Evolutionary conservation across 2,797 vertebrate genomes (phyloP), one percentile per base, ranked within the genome.

Genomic region (Sebastiscus tertius): DNA sequence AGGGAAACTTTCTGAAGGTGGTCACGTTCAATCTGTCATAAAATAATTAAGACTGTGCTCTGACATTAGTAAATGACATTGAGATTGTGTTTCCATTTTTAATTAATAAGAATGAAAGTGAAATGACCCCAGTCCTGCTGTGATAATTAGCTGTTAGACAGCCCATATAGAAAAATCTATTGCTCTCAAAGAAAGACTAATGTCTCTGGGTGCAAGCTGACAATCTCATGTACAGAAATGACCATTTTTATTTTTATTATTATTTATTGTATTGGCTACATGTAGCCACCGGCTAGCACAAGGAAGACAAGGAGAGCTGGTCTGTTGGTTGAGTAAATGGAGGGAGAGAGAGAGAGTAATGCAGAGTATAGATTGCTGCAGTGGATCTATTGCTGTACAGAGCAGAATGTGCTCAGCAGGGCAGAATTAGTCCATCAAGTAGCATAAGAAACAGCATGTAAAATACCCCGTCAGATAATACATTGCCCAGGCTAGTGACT

Each of bases 341-440:
- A 75, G 74, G 64, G 62, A 61, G 10, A 73, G 77, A 68, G 67
- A 58, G 20, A 63, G 64, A 58, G 54, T 69, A 73, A 77, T 72
- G 72, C 54, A 84, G 60, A 31, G 42, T 80, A 83, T 77, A 61
- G 81, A 91, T 80, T 81, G 80, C 60, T 90, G 87, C 86, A 84
- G 81, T 81, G 86, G 83, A 82, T 79, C 70, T 84, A 79, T 82
- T 87, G 87, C 77, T 87, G 64, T 74, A 46, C 2, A 2, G 76
- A 88, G 88, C 87, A 88, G 83, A 89, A 87, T 80, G 72, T 77
- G 76, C 71, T 85, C 78, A 78, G 77, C 70, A 63, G 80, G 70
- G 54, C 64, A 83, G 63, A 86, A 84, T 85, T 62, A 82, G 79
- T 67, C 75, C 31, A 83, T 88, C 56, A 69, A 63, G 75, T 58